phyloP scores from a whole-genome alignment of 2,888 invertebrate species.

The Torymus auratus region DNA sequence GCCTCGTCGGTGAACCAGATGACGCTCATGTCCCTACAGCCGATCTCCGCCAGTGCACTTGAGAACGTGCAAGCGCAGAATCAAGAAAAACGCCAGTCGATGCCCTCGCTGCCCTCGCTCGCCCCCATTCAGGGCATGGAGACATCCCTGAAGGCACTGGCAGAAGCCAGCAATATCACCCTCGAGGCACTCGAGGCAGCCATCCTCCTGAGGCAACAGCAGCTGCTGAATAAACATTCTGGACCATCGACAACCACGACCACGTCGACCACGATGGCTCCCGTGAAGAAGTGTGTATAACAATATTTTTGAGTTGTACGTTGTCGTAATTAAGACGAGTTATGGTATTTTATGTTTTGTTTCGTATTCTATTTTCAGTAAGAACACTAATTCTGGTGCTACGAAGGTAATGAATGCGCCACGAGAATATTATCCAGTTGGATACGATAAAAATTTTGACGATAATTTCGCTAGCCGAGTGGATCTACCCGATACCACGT shows the following conservation, averaged over 20 bases:
- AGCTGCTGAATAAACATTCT: constrained; percentile 81
- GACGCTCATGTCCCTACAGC: constrained; percentile 70
- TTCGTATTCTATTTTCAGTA: constrained; percentile 19
- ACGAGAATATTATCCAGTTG: constrained; percentile 91
- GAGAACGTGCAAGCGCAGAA: constrained; percentile 64
- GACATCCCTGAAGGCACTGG: constrained; percentile 78
- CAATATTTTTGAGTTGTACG: not conserved
- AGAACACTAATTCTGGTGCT: constrained; percentile 66
- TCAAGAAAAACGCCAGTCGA: constrained; percentile 66
- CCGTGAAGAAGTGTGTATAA: constrained; percentile 67
- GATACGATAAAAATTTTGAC: constrained; percentile 92
- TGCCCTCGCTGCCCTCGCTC: constrained; percentile 65
- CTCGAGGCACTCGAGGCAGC: constrained; percentile 88
- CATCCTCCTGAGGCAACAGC: constrained; percentile 84
- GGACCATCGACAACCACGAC: constrained; percentile 77
- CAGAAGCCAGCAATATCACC: constrained; percentile 87
- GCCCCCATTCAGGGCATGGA: constrained; percentile 75
- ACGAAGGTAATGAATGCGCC: constrained; percentile 92
- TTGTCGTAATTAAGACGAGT: not conserved
- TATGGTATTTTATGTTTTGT: not conserved
- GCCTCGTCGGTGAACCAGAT: constrained; percentile 71
- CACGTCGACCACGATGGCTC: constrained; percentile 73
- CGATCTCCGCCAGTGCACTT: constrained; percentile 59
- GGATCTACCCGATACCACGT: constrained; percentile 89
- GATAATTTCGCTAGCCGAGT: constrained; percentile 91